Evolutionary conservation across 2,888 invertebrate genomes (phyloP).

Genomic region (Tetranychus truncatus): DNA sequence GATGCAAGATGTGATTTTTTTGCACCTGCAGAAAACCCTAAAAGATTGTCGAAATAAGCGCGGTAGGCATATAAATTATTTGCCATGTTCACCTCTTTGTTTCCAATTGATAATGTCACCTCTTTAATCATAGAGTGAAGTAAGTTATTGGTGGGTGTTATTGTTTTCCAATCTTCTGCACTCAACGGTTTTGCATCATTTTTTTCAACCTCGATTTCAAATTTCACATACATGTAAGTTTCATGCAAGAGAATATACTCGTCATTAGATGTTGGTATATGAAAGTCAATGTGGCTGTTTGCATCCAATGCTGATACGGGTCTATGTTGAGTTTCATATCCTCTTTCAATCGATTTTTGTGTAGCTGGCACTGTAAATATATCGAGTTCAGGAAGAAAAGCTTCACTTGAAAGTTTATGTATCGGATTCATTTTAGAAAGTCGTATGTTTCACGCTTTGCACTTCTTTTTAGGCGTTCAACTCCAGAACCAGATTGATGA

Average conservation of each 20-base stretch:
- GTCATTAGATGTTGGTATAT: neutral
- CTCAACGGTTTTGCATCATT: neutral
- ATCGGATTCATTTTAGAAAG: constrained; percentile 1
- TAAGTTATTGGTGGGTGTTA: neutral
- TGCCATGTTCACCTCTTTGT: neutral
- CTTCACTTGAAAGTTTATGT: neutral
- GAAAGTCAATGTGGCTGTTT: neutral
- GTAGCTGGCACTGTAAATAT: too few species aligned
- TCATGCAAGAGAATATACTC: neutral
- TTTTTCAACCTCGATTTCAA: neutral
- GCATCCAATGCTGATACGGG: neutral
- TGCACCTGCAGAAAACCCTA: neutral
- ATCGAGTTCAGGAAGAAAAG: too few species aligned
- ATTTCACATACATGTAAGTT: neutral
- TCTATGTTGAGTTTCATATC: too few species aligned
- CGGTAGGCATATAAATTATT: neutral
- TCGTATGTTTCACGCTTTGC: neutral
- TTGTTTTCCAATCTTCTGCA: neutral
- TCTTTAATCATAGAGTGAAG: neutral
- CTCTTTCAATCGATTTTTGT: too few species aligned
- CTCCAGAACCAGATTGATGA: neutral
- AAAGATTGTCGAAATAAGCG: neutral
- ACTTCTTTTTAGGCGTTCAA: neutral
- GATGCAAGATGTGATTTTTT: neutral
- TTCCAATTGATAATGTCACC: neutral